These are phyloP conservation scores for Exephanes ischioxanthus DNA, from an alignment of 2,888 invertebrate genomes.

Conservation along the genomic window DNA sequence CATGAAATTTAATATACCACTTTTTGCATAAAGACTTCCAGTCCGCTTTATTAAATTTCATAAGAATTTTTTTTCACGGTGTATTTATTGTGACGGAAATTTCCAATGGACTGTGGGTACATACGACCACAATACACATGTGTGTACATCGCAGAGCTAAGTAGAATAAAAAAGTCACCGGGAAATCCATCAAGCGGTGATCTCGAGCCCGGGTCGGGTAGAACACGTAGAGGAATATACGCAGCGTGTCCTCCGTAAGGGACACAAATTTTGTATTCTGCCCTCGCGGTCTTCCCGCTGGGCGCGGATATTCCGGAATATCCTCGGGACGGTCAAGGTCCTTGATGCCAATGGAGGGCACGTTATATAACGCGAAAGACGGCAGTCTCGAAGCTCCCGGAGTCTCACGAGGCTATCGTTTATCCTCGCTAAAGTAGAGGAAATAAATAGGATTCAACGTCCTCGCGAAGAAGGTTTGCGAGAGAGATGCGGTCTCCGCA, in stretches of 20 bases:
- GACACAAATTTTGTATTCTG: constrained; percentile 43
- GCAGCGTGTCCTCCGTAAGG: background rate
- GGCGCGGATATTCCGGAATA: constrained; percentile 64
- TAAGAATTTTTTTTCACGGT: too few species aligned
- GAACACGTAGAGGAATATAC: background rate
- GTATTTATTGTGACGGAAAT: too few species aligned
- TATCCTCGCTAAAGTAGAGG: constrained; percentile 71
- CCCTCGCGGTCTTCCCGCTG: background rate
- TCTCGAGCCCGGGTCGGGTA: background rate
- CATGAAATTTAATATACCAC: too few species aligned
- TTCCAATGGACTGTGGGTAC: too few species aligned
- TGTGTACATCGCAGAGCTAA: constrained; percentile 14
- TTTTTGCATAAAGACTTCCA: too few species aligned
- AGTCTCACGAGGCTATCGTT: constrained; percentile 69
- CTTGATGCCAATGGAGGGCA: constrained; percentile 45
- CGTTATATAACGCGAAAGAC: constrained; percentile 1
- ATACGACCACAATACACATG: background rate
- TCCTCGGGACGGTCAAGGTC: constrained; percentile 73
- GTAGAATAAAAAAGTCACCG: constrained; percentile 60
- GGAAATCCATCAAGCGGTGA: constrained; percentile 40
- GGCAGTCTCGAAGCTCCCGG: background rate
- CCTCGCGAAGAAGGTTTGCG: constrained; percentile 47
- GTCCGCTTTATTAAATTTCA: too few species aligned
- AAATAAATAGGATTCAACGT: constrained; percentile 74
- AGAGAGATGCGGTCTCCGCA: constrained; percentile 46